Base-by-base conservation (phyloP, 2,888 invertebrate genomes). In the Clivina fossor region DNA sequence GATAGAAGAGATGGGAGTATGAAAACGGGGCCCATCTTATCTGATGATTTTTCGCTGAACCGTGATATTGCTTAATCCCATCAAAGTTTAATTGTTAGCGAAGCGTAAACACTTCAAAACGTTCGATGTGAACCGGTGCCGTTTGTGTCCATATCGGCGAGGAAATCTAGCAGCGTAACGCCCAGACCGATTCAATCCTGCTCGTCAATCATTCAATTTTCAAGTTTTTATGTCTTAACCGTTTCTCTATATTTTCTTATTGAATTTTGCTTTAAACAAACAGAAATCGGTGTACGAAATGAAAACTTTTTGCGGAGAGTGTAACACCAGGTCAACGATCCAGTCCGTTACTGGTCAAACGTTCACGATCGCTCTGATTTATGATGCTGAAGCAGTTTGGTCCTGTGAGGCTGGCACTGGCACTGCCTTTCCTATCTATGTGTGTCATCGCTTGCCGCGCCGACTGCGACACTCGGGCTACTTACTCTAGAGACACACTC, bases 61-160 rank as follows among this genome's bases (percentile, higher is more conserved):
- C 54, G 37, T 54, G 44, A 54, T 44, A 54, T 54, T 54, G 26
- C 46, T 53, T 54, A 54, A 54, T 54, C 54, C 37, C 37, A 28
- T 54, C 46, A 54, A 46, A 54, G 54, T 54, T 54, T 54, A 54
- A 54, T 54, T 54, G 44, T 54, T 54, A 54, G 28, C 37, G 53
- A 37, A 54, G 53, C 53, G 44, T 54, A 46, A 54, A 46, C 46
- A 44, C 46, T 54, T 44, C 28, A 37, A 44, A 54, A 54, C 46
- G 44, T 44, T 30, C 20, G 54, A 44, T 26, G 53, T 46, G 54
- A 54, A 46, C n/a, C 37, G 28, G 54, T 18, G 28, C 46, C 33
- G 18, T 43, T 30, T 16, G 24, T 32, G 41, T 51, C 24, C 41
- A 43, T 51, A 51, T 51, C 32, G 43, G 20, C 11, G 43, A 15